Percentiles rank a stretch among this genome's conserved stretches.
Evolutionary conservation across 1,140 invertebrate species (phyloP).

Genomic region (Globodera rostochiensis): DNA sequence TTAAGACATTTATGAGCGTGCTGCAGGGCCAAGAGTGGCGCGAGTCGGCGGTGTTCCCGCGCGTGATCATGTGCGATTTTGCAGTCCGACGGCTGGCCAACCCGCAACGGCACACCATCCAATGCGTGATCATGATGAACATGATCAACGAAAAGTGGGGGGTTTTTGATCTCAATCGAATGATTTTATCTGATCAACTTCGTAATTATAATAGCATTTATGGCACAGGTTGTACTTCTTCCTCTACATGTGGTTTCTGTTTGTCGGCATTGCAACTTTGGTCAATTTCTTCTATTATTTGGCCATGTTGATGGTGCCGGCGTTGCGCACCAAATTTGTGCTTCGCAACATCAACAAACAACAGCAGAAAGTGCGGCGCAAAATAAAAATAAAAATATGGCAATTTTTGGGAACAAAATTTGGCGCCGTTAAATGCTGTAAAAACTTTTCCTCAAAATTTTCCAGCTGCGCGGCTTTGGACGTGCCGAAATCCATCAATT

Average conservation of each 20-base stretch:
- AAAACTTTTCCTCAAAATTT: not conserved
- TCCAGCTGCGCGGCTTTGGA: conserved; percentile 42
- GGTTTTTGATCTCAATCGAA: not conserved
- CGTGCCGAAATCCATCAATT: conserved; percentile 44
- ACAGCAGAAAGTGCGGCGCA: conserved; percentile 35
- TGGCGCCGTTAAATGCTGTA: conserved; percentile 33
- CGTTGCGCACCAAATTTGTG: conserved; percentile 45
- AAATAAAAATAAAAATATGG: conserved; percentile 6
- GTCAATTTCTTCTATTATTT: conserved; percentile 62
- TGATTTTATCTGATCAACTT: too few relatives aligned
- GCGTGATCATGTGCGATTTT: conserved; percentile 58
- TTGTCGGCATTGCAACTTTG: conserved; percentile 50
- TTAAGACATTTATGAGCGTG: conserved; percentile 41
- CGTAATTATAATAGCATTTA: not conserved
- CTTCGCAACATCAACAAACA: conserved; percentile 43
- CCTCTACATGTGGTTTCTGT: conserved; percentile 60
- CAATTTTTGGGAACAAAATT: conserved; percentile 3
- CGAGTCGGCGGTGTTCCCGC: conserved; percentile 52
- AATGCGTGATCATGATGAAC: conserved; percentile 64
- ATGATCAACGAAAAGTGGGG: conserved; percentile 62
- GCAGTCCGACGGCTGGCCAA: conserved; percentile 50
- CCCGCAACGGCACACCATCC: conserved; percentile 53
- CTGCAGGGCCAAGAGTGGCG: conserved; percentile 48
- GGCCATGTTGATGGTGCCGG: conserved; percentile 41
- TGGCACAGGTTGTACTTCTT: conserved; percentile 54